A percentile compares a stretch with the other conserved stretches of the same genome.
phyloP scores from a whole-genome alignment of 2,797 vertebrate genomes.

The Rhinichthys osculus region DNA sequence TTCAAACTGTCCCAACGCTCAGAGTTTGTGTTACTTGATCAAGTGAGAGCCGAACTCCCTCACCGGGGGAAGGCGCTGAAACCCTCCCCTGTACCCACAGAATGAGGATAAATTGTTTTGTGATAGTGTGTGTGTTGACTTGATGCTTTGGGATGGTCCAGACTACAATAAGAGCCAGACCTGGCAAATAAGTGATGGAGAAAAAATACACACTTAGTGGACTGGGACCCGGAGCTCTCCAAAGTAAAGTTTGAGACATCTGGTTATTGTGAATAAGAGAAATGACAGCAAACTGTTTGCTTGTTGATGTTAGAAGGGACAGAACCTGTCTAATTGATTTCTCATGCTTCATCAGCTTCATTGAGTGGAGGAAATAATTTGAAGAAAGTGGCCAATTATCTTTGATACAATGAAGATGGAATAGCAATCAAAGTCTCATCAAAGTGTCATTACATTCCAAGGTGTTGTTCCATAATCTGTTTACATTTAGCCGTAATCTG shows the following conservation, averaged over 20 bases:
- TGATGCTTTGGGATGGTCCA: conserved; percentile 56
- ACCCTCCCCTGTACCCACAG: conserved; percentile 72
- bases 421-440: conserved; percentile 63
- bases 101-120: conserved; percentile 78
- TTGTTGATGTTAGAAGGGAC: conserved; percentile 66
- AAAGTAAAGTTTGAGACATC: conserved; percentile 70
- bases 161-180: conserved; percentile 51
- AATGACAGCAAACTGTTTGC: conserved; percentile 71
- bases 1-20: conserved; percentile 78
- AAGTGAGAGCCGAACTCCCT: conserved; percentile 76
- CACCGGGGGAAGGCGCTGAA: conserved; percentile 69
- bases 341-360: conserved; percentile 63
- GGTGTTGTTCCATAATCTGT: conserved; percentile 52
- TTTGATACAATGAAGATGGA: conserved; percentile 62
- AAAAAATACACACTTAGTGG: conserved; percentile 78
- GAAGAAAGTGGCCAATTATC: conserved; percentile 64
- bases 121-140: conserved; percentile 73
- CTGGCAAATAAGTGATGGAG: conserved; percentile 60
- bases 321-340: conserved; percentile 58
- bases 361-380: conserved; percentile 65
- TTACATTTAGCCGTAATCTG: conserved; percentile 48
- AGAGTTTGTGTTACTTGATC: conserved; percentile 73
- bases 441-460: conserved; percentile 57
- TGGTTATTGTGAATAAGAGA: conserved; percentile 80
- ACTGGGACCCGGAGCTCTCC: conserved; percentile 61